Evolutionary conservation across 2,888 invertebrate genomes (phyloP).

Genomic region (Drosophila peninsularis): DNA sequence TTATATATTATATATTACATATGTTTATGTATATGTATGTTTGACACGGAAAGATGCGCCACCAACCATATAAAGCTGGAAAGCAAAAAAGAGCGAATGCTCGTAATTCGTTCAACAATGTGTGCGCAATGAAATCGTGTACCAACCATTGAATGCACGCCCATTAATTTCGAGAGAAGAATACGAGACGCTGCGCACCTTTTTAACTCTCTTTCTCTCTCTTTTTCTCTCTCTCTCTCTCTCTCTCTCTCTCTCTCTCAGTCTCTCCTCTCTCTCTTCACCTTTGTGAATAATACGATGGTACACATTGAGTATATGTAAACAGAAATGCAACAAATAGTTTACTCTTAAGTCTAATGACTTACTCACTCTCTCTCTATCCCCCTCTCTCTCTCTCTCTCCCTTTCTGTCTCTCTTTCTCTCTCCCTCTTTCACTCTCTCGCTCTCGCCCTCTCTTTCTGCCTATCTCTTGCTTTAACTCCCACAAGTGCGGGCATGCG

Average conservation of each 20-base stretch:
- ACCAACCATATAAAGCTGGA: conserved; percentile 30
- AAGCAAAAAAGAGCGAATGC: conserved; percentile 38
- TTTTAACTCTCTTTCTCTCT: neutral
- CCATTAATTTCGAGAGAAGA: conserved; percentile 41
- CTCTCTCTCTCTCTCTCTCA: neutral
- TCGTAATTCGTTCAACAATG: conserved; percentile 55
- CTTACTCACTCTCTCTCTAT: neutral
- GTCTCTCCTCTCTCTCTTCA: conserved; percentile 3
- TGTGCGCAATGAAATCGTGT: conserved; percentile 36
- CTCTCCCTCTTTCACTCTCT: neutral
- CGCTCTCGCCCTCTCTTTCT: neutral
- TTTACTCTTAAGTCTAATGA: conserved; percentile 1
- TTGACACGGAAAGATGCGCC: conserved; percentile 17
- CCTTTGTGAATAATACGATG: neutral
- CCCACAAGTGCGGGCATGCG: conserved; percentile 28
- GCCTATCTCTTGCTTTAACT: neutral
- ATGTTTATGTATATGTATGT: neutral
- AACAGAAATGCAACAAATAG: conserved; percentile 1
- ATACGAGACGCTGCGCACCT: conserved; percentile 3
- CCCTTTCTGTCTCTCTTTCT: neutral
- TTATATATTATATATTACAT: neutral
- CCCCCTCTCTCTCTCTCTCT: neutral
- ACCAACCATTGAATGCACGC: conserved; percentile 66
- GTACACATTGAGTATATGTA: neutral
- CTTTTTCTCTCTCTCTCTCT: neutral